Base-by-base conservation (phyloP, 2,797 vertebrate species). In the Silurus aristotelis region DNA sequence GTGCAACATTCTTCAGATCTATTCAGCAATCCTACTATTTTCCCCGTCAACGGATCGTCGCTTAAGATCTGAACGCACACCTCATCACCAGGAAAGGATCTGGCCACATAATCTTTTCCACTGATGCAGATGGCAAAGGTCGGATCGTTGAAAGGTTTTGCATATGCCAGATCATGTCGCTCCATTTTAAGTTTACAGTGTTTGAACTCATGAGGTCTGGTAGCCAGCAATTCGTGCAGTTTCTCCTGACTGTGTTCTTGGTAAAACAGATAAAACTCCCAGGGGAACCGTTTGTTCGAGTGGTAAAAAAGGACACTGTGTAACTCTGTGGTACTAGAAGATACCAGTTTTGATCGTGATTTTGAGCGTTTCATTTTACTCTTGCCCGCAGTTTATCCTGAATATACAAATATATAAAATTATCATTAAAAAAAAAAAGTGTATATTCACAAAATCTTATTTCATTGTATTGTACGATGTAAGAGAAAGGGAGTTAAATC, bases 61-160 rank as follows among this genome's bases (percentile, higher is more conserved):
- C 19, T 82, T 22, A 87, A 14, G 43, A 89, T 88, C 72, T 84
- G 0, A 20, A 89, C 85, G 46, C 89, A 89, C 20, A 89, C 89
- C 64, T 85, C 84, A 75, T 89, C 89, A 38, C 56, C 84, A 78
- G 84, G 84, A 27, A 89, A 86, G 17, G 85, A 87, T 48, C 85
- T 83, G 55, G 87, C 84, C 43, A 89, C 55, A 71, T 85, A 3
- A 15, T 88, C 78, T 27, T 12, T 73, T 82, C 89, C 89, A 78
- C 0, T 82, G 58, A 89, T 88, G 55, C 31, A 71, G 17, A 89
- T 89, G 22, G 0, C 5, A 19, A 76, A 14, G 9, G 13, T 87
- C 27, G 82, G 85, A 22, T 88, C 84, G 46, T 58, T 2, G 20
- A 88, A 20, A 71, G 89, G 84, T 46, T 52, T 87, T 17, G 89